A percentile compares a stretch with the other conserved stretches of the same genome.
Conservation (phyloP, 2,797 vertebrate species). For the Myotis pilosus region DNA sequence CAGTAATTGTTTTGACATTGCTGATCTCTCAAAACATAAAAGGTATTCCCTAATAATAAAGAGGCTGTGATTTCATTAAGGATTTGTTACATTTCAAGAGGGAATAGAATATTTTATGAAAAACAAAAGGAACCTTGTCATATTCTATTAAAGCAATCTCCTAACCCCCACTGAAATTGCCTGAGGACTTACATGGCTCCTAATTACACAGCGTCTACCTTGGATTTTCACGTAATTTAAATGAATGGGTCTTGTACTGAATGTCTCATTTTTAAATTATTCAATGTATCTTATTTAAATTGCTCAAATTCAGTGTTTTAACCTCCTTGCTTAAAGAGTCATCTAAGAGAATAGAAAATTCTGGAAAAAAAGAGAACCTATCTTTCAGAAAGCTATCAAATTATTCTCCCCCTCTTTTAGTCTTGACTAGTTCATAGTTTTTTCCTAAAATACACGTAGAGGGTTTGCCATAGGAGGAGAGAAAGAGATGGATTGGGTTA, state of each 20-base stretch:
- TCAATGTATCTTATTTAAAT: constrained; percentile 73
- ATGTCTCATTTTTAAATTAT: constrained; percentile 70
- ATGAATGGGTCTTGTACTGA: constrained; percentile 74
- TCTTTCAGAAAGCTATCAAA: constrained; percentile 54
- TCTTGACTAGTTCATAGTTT: constrained; percentile 33
- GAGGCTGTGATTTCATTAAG: constrained; percentile 71
- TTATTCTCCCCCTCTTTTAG: neutral
- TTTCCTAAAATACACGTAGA: constrained; percentile 34
- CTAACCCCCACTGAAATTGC: constrained; percentile 68
- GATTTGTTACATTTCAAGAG: constrained; percentile 69
- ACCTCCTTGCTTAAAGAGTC: constrained; percentile 66
- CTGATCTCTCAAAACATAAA: constrained; percentile 68
- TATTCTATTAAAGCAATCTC: constrained; percentile 71
- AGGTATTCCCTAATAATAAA: constrained; percentile 59
- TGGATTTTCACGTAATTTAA: constrained; percentile 77
- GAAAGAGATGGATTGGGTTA: neutral
- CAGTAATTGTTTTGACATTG: constrained; percentile 70
- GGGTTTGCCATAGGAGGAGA: neutral
- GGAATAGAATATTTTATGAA: constrained; percentile 73
- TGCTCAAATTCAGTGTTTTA: constrained; percentile 69
- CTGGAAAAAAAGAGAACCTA: neutral
- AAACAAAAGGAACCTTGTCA: constrained; percentile 78
- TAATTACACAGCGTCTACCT: constrained; percentile 72
- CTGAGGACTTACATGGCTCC: constrained; percentile 60
- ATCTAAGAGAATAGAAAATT: constrained; percentile 52